Conservation (phyloP, 2,888 invertebrate species). For the Diarsia rubi region DNA sequence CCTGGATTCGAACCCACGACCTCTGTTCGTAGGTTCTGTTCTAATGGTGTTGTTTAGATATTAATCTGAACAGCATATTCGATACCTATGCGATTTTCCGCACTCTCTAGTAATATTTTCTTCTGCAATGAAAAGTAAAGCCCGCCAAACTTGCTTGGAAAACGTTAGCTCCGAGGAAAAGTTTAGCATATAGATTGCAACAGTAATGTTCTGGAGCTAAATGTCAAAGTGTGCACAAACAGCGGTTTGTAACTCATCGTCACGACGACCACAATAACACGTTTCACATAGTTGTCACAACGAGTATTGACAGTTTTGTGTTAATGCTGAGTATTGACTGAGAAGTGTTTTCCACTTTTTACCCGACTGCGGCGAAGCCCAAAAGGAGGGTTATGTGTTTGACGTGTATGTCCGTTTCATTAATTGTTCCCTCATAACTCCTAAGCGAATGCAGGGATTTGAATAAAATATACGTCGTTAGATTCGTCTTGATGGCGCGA, state of each 20-base stretch:
- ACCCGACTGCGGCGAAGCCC: too few relatives aligned
- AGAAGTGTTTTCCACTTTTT: neutral
- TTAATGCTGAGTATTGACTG: neutral
- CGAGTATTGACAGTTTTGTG: neutral
- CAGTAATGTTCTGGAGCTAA: constrained; percentile 21
- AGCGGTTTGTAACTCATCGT: constrained; percentile 36
- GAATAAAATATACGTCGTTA: too few relatives aligned
- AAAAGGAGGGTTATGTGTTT: too few relatives aligned
- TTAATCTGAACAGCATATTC: neutral
- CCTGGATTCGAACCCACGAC: too few relatives aligned
- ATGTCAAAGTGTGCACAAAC: constrained; percentile 36
- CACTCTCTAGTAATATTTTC: neutral
- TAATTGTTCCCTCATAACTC: too few relatives aligned
- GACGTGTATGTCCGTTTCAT: too few relatives aligned
- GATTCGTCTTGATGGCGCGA: too few relatives aligned
- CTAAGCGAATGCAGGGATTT: too few relatives aligned
- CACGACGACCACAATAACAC: constrained; percentile 7
- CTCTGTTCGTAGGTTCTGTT: too few relatives aligned
- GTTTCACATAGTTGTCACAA: constrained; percentile 11
- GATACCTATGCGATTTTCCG: neutral
- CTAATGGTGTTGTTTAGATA: too few relatives aligned
- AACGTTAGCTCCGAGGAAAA: constrained; percentile 19
- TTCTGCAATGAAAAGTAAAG: neutral
- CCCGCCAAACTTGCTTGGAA: constrained; percentile 11
- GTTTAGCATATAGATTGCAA: constrained; percentile 39